Conservation (phyloP, 2,888 invertebrate species). For the Ptilodon capucinus region DNA sequence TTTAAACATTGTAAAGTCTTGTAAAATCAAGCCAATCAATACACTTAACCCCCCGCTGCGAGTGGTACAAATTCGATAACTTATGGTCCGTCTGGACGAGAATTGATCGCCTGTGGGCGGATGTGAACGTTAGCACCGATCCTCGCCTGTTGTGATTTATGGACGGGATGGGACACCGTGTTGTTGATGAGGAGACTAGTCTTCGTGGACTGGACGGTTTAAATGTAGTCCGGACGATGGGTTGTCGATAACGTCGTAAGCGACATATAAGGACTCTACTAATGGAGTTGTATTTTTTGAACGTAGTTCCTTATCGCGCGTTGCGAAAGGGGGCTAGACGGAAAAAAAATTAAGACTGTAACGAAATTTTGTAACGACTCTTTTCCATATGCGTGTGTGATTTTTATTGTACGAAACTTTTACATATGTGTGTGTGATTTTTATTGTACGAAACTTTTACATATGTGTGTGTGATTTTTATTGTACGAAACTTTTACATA, state of each 20-base stretch:
- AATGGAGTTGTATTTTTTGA: too few relatives aligned
- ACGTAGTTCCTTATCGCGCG: too few relatives aligned
- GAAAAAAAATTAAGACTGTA: too few relatives aligned
- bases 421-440: too few relatives aligned
- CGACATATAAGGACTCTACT: background rate
- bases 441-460: too few relatives aligned
- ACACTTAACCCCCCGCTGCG: slow-evolving; percentile 18
- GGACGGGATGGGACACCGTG: slow-evolving; percentile 25
- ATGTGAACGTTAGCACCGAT: slow-evolving; percentile 46
- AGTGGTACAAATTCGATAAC: slow-evolving; percentile 48
- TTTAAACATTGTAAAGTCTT: slow-evolving; percentile 15
- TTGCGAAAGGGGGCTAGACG: too few relatives aligned
- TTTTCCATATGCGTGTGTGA: too few relatives aligned
- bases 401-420: too few relatives aligned
- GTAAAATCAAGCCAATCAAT: too few relatives aligned
- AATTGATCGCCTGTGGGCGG: slow-evolving; percentile 56
- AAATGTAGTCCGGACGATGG: background rate
- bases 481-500: too few relatives aligned
- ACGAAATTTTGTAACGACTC: too few relatives aligned
- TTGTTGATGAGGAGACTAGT: slow-evolving; percentile 29
- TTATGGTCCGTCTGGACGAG: slow-evolving; percentile 42
- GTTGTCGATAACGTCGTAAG: background rate
- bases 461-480: too few relatives aligned
- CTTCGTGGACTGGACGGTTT: slow-evolving; percentile 10
- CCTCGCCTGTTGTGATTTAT: slow-evolving; percentile 43